Base-by-base conservation (phyloP, 2,797 vertebrate genomes). In the Naso thynnoides region DNA sequence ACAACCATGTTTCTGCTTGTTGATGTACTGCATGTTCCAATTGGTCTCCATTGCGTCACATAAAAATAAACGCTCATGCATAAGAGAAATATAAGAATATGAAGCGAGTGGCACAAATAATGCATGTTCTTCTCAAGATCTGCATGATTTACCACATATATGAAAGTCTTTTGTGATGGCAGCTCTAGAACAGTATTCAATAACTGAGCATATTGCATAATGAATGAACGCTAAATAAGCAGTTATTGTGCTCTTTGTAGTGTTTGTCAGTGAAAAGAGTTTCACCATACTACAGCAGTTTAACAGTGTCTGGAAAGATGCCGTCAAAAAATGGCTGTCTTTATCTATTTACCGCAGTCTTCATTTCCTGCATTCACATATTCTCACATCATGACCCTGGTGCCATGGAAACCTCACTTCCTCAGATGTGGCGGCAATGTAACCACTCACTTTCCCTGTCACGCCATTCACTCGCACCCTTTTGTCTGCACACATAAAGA, bases 341-440 rank as follows among this genome's bases (percentile, higher is more conserved):
- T 74, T 70, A 67, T 84, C 56, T 70, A 54, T 78, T 79, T 71
- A 65, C 83, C 53, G 85, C 26, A 39, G 47, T 66, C 58, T 82
- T 65, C 58, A 56, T 78, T 76, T 79, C 73, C 65, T 63, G 63
- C n/a, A 47, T 65, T 52, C 56, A 85, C 75, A 80, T 84, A 36
- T 72, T 88, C 70, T 79, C 57, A 45, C 78, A 86, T 85, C 84
- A 65, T 44, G 0, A 75, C 45, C 14, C 27, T 1, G 72, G 75
- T 73, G 23, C 89, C 92, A 93, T 93, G 88, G 93, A 87, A 94
- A 93, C 92, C 73, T 68, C 55, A 70, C 80, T 87, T 83, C 81
- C 79, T 83, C 56, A 59, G 60, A 62, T 45, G 81, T 44, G 41
- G 27, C 18, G 42, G 52, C 59, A 81, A 58, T 63, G 77, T 57